Conservation (phyloP, 2,888 invertebrate species). For the Drosophila tanythrix region DNA sequence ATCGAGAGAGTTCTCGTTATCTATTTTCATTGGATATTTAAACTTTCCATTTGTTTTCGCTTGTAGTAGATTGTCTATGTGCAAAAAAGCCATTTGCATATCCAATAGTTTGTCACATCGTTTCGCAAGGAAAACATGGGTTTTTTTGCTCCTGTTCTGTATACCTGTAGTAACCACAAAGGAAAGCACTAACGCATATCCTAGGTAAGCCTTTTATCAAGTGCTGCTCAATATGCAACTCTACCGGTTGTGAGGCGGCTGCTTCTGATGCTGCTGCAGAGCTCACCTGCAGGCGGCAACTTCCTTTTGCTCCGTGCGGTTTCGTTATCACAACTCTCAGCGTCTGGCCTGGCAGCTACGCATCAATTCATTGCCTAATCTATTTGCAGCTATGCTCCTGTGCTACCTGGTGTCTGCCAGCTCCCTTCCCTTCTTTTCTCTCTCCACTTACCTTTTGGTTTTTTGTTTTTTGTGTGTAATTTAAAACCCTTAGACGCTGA, state of each 20-base stretch:
- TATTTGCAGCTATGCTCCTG: constrained; percentile 69
- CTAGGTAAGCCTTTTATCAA: constrained; percentile 74
- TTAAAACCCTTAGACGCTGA: constrained; percentile 76
- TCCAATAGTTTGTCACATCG: constrained; percentile 68
- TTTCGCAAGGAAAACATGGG: constrained; percentile 60
- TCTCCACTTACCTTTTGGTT: not conserved
- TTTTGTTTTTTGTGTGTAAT: constrained; percentile 54
- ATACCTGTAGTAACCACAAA: constrained; percentile 47
- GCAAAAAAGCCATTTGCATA: constrained; percentile 63
- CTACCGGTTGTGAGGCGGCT: constrained; percentile 2
- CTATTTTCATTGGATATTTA: constrained; percentile 21
- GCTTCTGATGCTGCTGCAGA: constrained; percentile 27
- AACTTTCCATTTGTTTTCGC: constrained; percentile 53
- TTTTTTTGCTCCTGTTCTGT: constrained; percentile 24
- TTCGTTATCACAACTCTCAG: constrained; percentile 76
- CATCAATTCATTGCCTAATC: constrained; percentile 79
- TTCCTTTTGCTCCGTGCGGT: constrained; percentile 64
- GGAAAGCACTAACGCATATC: constrained; percentile 69
- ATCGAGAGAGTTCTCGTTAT: constrained; percentile 21
- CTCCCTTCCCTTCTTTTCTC: not conserved
- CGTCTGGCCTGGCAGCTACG: constrained; percentile 76
- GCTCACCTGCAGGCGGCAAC: constrained; percentile 43
- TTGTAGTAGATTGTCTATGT: constrained; percentile 38
- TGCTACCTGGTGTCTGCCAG: constrained; percentile 38
- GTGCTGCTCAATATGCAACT: constrained; percentile 76